Conservation (phyloP, 2,113 vertebrate genomes). For the Hippocampus barbouri region DNA sequence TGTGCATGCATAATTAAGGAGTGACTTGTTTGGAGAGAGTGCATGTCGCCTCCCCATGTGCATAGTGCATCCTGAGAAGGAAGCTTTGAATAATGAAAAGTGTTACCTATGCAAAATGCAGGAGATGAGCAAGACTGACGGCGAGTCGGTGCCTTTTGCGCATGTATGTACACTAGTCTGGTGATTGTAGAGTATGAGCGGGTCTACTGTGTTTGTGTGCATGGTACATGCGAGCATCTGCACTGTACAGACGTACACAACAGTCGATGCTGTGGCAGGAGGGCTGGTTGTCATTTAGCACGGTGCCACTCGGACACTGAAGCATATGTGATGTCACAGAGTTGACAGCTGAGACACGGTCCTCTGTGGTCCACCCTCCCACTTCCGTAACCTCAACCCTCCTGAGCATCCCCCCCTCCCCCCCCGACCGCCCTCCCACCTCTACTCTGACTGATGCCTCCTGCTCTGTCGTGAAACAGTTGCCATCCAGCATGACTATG, state of each 20-base stretch:
- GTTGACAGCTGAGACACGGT: conserved; percentile 63
- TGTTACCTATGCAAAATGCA: conserved; percentile 78
- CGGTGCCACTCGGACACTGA: conserved; percentile 54
- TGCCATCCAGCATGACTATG: conserved; percentile 45
- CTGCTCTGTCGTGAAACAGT: conserved; percentile 47
- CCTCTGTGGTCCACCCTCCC: conserved; percentile 40
- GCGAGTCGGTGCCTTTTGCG: conserved; percentile 52
- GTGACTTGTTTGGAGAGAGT: conserved; percentile 74
- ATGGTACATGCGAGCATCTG: conserved; percentile 19
- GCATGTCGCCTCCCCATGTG: conserved; percentile 69
- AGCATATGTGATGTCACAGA: conserved; percentile 60
- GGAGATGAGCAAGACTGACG: conserved; percentile 63
- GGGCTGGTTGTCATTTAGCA: conserved; percentile 62
- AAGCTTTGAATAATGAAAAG: conserved; percentile 79
- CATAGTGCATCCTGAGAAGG: conserved; percentile 71
- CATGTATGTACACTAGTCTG: conserved; percentile 18
- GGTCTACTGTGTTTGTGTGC: background rate
- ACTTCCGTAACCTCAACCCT: conserved; percentile 40
- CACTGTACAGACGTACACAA: conserved; percentile 32
- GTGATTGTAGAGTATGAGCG: conserved; percentile 9
- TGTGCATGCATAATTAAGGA: conserved; percentile 76
- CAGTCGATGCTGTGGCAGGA: conserved; percentile 40
- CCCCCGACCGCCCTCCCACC: conserved; percentile 18
- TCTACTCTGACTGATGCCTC: conserved; percentile 50
- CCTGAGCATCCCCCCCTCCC: conserved; percentile 23